Percentiles rank a stretch among this genome's conserved stretches.
Evolutionary conservation across 2,888 invertebrate species (phyloP).

Genomic region (Chloroclysta siterata): DNA sequence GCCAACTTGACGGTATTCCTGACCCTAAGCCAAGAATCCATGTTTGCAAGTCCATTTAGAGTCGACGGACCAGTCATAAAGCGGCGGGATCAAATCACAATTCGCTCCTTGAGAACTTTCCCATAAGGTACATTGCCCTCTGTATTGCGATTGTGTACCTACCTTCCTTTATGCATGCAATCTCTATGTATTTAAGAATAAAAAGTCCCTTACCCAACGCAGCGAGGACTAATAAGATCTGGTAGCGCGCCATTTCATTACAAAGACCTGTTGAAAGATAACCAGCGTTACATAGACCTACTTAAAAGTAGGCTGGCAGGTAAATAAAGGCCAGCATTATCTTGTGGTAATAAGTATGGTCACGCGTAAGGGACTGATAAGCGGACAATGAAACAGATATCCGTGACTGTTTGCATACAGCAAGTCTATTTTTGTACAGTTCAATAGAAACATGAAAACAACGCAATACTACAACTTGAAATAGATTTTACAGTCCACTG

Average conservation of each 20-base stretch:
- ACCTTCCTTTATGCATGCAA: slow-evolving; percentile 6
- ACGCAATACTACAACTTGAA: slow-evolving; percentile 18
- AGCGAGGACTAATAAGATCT: slow-evolving; percentile 62
- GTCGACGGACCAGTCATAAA: slow-evolving; percentile 13
- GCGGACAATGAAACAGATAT: slow-evolving; percentile 39
- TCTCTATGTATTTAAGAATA: slow-evolving; percentile 21
- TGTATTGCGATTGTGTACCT: slow-evolving; percentile 25
- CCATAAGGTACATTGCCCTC: slow-evolving; percentile 34
- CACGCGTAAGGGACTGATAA: slow-evolving; percentile 45
- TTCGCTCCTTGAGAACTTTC: slow-evolving; percentile 37
- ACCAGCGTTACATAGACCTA: slow-evolving; percentile 17
- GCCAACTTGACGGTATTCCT: no score
- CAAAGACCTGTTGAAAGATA: slow-evolving; percentile 57
- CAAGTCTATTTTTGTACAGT: slow-evolving; percentile 28
- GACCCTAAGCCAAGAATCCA: slow-evolving; percentile 4
- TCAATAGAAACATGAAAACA: slow-evolving; percentile 24
- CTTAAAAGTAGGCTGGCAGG: slow-evolving; percentile 20
- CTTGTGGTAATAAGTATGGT: slow-evolving; percentile 31
- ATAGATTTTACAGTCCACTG: slow-evolving; percentile 19
- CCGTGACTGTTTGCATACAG: slow-evolving; percentile 10
- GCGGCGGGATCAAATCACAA: slow-evolving; percentile 12
- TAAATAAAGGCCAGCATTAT: slow-evolving; percentile 31
- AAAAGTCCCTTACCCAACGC: slow-evolving; percentile 61
- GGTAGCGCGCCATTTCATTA: slow-evolving; percentile 69
- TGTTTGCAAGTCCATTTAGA: slow-evolving; percentile 13